Evolutionary conservation across 1,140 invertebrate species (phyloP), one percentile per base, ranked within the genome.

Genomic region (Brachionus angularis): DNA sequence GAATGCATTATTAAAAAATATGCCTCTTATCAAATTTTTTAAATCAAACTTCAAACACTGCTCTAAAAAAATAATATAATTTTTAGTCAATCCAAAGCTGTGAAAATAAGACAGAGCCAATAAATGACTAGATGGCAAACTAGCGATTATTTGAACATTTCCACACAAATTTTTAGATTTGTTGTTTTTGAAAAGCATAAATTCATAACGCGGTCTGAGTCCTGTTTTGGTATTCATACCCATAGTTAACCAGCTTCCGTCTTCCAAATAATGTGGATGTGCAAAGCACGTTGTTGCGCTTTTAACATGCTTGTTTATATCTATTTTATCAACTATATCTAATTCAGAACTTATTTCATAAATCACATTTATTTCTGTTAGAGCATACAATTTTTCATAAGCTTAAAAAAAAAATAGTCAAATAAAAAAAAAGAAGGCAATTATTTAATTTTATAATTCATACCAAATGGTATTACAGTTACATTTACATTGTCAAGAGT

Each of bases 61-160:
- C 77, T 93, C 91, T 7, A 92, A 84, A 58, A 92, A 86, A 29
- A 93, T 84, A 77, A 87, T 90, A 78, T 88, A 92, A 76, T 90
- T 88, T 29, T 89, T 86, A 0, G 90, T 90, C 27, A 92, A 84
- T 14, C 88, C 89, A 81, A 93, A 93, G 7, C 89, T 89, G 76
- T 93, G 91, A 88, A 91, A 91, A 72, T 93, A 93, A 0, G 87
- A 86, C 0, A 90, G 89, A 80, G 90, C 84, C 4, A 91, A 76
- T 3, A 84, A 79, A 88, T 89, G 91, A 71, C 89, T 83, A 5
- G 87, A 85, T 0, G 87, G 87, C 64, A 91, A 75, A 1, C 81
- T 84, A 5, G 85, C 87, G 14, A 90, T 85, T 8, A 79, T 47
- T 14, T 71, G 27, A 12, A 73, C 76, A 21, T 75, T 52, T 21